phyloP scores from a whole-genome alignment of 2,888 invertebrate genomes.

The Glomeris marginata region DNA sequence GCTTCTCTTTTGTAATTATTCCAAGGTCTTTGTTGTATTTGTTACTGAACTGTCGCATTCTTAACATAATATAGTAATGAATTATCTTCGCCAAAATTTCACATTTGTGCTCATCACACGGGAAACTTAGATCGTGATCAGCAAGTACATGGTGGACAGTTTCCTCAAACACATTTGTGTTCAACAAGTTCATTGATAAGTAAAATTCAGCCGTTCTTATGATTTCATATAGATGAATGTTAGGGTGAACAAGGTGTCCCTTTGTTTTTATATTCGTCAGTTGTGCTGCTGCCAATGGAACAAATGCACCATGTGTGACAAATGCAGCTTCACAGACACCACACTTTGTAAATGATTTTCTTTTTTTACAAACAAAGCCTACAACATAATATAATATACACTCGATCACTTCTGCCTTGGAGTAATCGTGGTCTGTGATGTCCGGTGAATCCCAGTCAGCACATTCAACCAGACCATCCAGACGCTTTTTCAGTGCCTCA shows the following conservation, averaged over 20 bases:
- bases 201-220: neutral
- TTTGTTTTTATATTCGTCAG: neutral
- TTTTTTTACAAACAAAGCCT: conserved; percentile 5
- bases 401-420: neutral
- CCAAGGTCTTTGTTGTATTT: too few relatives aligned
- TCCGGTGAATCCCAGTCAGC: conserved; percentile 1
- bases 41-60: too few relatives aligned
- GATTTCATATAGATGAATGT: neutral
- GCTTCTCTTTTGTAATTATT: too few relatives aligned
- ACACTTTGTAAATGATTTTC: neutral
- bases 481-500: neutral
- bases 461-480: neutral
- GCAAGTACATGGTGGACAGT: too few relatives aligned
- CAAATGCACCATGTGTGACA: neutral
- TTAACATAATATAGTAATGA: too few relatives aligned
- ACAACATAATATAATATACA: conserved; percentile 4
- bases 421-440: conserved; percentile 2
- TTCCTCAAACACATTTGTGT: too few relatives aligned
- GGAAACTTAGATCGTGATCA: too few relatives aligned
- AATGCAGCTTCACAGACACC: neutral
- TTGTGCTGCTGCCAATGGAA: neutral
- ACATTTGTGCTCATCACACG: too few relatives aligned
- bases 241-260: conserved; percentile 1
- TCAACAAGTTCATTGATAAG: too few relatives aligned
- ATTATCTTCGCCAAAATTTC: too few relatives aligned